These are phyloP conservation scores for Sebastes cheni DNA, from an alignment of 2,797 vertebrate species.

Conservation along the genomic window DNA sequence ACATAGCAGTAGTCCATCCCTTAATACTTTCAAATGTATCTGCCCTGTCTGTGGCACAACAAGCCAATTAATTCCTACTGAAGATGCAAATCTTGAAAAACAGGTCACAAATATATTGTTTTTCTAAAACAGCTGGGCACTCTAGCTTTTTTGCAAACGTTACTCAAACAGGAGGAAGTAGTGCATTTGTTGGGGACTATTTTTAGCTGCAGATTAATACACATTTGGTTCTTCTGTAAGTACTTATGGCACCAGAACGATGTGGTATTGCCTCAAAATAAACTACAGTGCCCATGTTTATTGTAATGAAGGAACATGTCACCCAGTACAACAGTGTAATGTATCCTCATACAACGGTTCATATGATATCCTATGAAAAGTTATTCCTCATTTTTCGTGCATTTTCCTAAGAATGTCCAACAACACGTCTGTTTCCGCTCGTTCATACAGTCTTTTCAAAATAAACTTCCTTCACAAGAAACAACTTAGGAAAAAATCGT, in stretches of 20 bases:
- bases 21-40: not conserved
- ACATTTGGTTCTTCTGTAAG: not conserved
- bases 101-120: not conserved
- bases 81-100: not conserved
- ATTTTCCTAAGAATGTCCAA: no score
- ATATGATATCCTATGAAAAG: no score
- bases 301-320: not conserved
- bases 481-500: accelerated
- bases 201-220: not conserved
- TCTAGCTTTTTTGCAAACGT: not conserved
- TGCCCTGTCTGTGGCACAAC: not conserved
- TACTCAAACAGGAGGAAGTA: not conserved
- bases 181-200: not conserved
- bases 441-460: no score
- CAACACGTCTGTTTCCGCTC: accelerated
- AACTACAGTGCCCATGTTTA: not conserved
- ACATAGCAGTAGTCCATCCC: not conserved
- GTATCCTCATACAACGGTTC: no score
- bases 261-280: not conserved
- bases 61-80: not conserved
- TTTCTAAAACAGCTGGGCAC: not conserved
- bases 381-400: no score
- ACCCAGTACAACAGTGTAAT: not conserved
- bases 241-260: not conserved
- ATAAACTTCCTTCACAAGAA: no score